phyloP scores from a whole-genome alignment of 2,113 vertebrate species.

The Clarias magur region DNA sequence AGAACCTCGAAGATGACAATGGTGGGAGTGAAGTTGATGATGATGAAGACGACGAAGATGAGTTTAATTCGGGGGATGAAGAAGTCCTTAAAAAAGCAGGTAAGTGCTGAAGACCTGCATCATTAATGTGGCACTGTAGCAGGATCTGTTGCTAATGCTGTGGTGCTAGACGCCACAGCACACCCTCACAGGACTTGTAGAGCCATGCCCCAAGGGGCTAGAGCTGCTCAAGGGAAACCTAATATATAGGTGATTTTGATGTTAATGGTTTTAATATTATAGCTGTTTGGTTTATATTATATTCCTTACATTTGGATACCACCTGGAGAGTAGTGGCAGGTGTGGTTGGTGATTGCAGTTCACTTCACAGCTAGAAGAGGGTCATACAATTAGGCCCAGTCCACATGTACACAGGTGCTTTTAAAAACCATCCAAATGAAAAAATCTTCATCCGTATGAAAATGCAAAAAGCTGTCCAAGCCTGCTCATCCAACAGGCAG shows the following conservation, averaged over 20 bases:
- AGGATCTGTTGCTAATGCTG: no score
- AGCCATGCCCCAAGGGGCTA: no score
- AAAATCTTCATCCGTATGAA: no score
- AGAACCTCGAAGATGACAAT: not conserved
- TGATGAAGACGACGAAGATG: conserved; percentile 65
- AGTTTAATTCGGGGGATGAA: conserved; percentile 84
- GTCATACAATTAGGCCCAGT: not conserved
- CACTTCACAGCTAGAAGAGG: not conserved
- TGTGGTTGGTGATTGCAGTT: not conserved
- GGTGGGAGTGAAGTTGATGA: conserved; percentile 42
- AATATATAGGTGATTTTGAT: not conserved
- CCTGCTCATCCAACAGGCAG: no score
- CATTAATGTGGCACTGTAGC: no score
- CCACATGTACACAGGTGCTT: no score
- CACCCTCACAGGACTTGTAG: no score
- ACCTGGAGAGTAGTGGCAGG: not conserved
- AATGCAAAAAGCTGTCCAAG: no score
- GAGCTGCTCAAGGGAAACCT: no score
- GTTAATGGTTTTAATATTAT: not conserved
- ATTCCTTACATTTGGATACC: not conserved
- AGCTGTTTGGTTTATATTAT: not conserved
- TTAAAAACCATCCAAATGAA: no score
- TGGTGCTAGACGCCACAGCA: no score
- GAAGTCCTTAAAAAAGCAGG: conserved; percentile 86
- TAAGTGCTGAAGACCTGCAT: conserved; percentile 49